Evolutionary conservation across 2,113 vertebrate species (phyloP).

Genomic region (Lepus americanus): DNA sequence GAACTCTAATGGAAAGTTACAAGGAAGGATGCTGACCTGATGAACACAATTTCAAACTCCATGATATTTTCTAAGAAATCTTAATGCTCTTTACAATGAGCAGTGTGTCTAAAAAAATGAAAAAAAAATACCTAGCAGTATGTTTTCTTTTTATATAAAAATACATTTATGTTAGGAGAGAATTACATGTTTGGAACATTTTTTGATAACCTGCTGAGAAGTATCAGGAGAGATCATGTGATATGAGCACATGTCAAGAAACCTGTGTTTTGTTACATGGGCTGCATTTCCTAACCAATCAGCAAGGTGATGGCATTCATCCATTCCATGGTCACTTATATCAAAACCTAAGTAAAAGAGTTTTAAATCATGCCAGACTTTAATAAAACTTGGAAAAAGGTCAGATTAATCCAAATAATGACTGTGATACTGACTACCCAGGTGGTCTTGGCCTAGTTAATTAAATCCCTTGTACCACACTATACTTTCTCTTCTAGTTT

Average conservation of each 20-base stretch:
- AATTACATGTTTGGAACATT: background rate
- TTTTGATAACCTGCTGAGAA: background rate
- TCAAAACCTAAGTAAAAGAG: background rate
- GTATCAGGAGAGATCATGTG: background rate
- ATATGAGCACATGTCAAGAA: background rate
- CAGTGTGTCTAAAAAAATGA: background rate
- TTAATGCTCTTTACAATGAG: slow-evolving; percentile 14
- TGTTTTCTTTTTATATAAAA: slow-evolving; percentile 14
- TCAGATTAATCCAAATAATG: slow-evolving; percentile 11
- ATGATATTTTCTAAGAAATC: slow-evolving; percentile 1
- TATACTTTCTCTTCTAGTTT: background rate
- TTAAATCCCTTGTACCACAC: background rate
- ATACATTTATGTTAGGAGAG: background rate
- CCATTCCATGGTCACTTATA: background rate
- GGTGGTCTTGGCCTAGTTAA: background rate
- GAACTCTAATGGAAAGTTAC: background rate
- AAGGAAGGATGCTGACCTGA: slow-evolving; percentile 30
- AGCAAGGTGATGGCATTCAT: background rate
- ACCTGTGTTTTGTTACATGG: background rate
- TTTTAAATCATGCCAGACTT: background rate
- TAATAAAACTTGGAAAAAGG: background rate
- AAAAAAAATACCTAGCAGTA: background rate
- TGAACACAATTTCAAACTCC: slow-evolving; percentile 2
- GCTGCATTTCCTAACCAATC: background rate
- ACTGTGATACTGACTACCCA: background rate